Conservation (phyloP, 2,113 vertebrate species). For the Cacatua alba region DNA sequence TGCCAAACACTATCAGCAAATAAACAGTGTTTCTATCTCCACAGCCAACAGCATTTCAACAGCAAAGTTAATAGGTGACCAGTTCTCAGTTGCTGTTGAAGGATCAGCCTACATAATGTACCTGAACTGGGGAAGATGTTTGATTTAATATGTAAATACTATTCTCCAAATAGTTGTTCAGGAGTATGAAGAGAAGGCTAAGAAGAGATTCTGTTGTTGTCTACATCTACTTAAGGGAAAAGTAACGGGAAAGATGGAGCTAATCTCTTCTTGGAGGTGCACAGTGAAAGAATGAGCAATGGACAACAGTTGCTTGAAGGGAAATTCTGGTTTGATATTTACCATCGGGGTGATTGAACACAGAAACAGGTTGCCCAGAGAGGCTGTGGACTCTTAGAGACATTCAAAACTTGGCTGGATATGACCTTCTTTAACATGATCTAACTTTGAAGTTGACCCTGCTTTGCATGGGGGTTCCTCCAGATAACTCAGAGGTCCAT, state of each 20-base stretch:
- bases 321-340: background rate
- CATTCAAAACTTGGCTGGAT: background rate
- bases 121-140: background rate
- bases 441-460: background rate
- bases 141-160: background rate
- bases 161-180: background rate
- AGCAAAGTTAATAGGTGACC: background rate
- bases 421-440: background rate
- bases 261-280: background rate
- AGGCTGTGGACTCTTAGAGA: background rate
- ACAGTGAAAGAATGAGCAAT: background rate
- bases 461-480: background rate
- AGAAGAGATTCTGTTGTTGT: background rate
- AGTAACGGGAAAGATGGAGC: background rate
- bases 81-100: background rate
- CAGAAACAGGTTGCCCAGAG: background rate
- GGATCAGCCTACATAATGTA: background rate
- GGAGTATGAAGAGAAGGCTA: background rate
- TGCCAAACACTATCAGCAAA: background rate
- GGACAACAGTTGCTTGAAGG: background rate
- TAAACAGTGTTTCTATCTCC: background rate
- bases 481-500: background rate
- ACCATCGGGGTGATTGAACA: background rate
- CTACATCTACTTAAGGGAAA: background rate
- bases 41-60: background rate